Evolutionary conservation across 1,140 invertebrate genomes (phyloP), one percentile per base, ranked within the genome.

Genomic region (Zaprionus vittiger): DNA sequence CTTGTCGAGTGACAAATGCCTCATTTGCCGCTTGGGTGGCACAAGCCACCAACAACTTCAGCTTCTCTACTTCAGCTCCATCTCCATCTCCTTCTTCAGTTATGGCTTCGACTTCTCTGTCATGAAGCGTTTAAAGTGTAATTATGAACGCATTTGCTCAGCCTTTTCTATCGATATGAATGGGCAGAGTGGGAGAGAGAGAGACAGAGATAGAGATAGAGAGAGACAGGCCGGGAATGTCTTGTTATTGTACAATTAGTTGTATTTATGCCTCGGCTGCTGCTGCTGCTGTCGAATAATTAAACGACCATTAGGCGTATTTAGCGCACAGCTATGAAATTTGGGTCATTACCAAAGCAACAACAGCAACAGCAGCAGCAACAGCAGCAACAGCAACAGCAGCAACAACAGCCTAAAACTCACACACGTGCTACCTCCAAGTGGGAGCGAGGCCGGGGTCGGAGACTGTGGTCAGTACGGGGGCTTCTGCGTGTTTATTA

Each of bases 241-340:
- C 84, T 79, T 84, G 79, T 90, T 89, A 85, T 89, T 90, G 63
- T 81, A 90, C 81, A 84, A 89, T 90, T 89, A 90, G 85, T 81
- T 62, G 72, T 90, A 89, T 90, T 90, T 90, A 89, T 90, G 79
- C 74, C 85, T 66, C 59, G 52, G 52, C 59, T 67, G 64, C 63
- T 49, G 71, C 71, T 76, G 85, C 71, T 76, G 85, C 69, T 87
- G 83, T 84, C 75, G 65, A 79, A 79, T 90, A 90, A 89, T 89
- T 89, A 89, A 90, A 89, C 75, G 79, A 90, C 72, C 85, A 89
- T 89, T 89, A 90, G 84, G 79, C 78, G 84, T 84, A 83, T 89
- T 83, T 86, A 82, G 67, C 81, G 71, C 67, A 81, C 44, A 82
- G 65, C 77, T 56, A 77, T 63, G 72, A 89, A 90, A 89, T 89